These are phyloP conservation scores for Okapia johnstoni DNA, from an alignment of 2,113 vertebrate genomes.

Conservation along the genomic window DNA sequence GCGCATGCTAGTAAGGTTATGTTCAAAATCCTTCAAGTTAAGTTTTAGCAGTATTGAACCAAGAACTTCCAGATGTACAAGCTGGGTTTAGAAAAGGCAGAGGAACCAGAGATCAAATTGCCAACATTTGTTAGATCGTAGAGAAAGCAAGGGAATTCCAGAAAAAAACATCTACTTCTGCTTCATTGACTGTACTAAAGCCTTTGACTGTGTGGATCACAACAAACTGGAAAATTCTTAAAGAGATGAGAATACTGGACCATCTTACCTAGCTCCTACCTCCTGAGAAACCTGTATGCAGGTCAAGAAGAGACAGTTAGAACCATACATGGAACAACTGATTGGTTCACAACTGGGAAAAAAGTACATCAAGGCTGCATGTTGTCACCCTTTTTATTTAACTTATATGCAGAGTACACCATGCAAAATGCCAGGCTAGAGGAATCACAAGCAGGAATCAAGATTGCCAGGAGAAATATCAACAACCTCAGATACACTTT, in stretches of 20 bases:
- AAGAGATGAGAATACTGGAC: not conserved
- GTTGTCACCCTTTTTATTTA: not conserved
- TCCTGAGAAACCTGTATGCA: not conserved
- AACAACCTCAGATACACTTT: not conserved
- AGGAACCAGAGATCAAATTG: not conserved
- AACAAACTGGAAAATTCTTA: not conserved
- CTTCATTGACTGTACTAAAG: not conserved
- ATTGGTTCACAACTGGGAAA: not conserved
- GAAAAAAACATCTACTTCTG: not conserved
- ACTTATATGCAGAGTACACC: not conserved
- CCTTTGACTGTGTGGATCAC: not conserved
- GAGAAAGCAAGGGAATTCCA: not conserved
- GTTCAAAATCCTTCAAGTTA: not conserved
- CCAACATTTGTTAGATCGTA: not conserved
- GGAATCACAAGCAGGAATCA: not conserved
- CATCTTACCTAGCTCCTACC: not conserved
- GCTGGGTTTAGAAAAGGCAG: not conserved
- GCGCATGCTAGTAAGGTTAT: not conserved
- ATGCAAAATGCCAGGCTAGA: fast-evolving
- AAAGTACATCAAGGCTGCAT: not conserved
- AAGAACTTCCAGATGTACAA: not conserved
- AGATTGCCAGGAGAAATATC: not conserved
- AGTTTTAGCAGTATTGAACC: not conserved
- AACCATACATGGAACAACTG: not conserved
- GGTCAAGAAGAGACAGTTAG: not conserved